Conservation (phyloP, 2,888 invertebrate genomes). For the Smittia aterrima region DNA sequence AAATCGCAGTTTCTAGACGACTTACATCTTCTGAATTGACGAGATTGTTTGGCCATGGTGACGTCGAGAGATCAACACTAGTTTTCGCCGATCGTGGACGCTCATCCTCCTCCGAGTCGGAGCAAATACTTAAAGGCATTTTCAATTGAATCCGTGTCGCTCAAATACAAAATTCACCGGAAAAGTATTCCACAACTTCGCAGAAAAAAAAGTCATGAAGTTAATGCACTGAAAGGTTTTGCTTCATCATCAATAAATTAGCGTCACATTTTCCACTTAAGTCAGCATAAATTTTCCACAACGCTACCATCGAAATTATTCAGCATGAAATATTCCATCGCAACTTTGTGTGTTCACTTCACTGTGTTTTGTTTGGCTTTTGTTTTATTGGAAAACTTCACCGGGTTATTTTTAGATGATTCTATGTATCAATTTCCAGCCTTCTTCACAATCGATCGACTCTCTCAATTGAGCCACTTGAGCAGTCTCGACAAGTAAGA, state of each 20-base stretch:
- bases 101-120: slow-evolving; percentile 53
- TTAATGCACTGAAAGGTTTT: not conserved
- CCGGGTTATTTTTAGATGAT: no score
- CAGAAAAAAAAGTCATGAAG: not conserved
- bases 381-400: no score
- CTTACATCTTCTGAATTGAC: slow-evolving; percentile 39
- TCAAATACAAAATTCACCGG: not conserved
- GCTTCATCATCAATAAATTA: slow-evolving; percentile 9
- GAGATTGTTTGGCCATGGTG: slow-evolving; percentile 38
- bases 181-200: no score
- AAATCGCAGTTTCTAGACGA: no score
- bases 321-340: not conserved
- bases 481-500: no score
- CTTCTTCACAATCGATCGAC: no score
- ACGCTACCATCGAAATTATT: not conserved
- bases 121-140: slow-evolving; percentile 54
- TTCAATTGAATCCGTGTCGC: not conserved
- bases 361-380: no score
- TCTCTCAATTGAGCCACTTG: no score
- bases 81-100: slow-evolving; percentile 45
- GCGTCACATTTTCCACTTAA: slow-evolving; percentile 10
- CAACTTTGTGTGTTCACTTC: no score
- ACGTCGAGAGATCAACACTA: slow-evolving; percentile 24
- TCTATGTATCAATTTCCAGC: no score
- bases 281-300: slow-evolving; percentile 16